Base-by-base conservation (phyloP, 2,888 invertebrate species). In the Seladonia tumulorum region DNA sequence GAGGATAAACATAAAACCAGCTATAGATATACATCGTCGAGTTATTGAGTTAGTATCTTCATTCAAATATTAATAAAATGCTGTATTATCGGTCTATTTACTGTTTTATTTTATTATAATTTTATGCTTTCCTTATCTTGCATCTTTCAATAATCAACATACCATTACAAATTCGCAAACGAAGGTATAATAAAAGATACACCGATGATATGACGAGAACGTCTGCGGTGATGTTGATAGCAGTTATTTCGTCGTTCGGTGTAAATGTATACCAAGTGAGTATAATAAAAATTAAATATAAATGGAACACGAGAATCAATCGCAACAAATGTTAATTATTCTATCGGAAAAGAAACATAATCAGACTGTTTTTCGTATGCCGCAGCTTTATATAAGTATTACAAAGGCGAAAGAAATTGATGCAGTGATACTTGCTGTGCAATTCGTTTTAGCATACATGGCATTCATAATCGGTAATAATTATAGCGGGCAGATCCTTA, bases 41-140 rank as follows among this genome's bases (percentile, higher is more conserved):
- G 39, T 60, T 18, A 70, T 71, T 5, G 18, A 49, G 81, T 81
- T 76, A 25, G 72, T 81, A 76, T 45, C 22, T 39, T 35, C 10
- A 22, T 63, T 14, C 29, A 25, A 22, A 5, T 57, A 18, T 22
- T 45, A 39, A 18, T 42, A 4, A 35, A 35, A 12, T 45, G 7
- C 18, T 42, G 10, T 12, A 49, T 49, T 22, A 22, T 49, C 22
- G 49, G 7, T 49, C 22, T 18, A 49, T n/a, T n/a, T n/a, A n/a
- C n/a, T n/a, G n/a, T n/a, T n/a, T n/a, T n/a, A n/a, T 49, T 22
- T 53, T 53, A 53, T 53, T 22, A 22, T 22, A 53, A 53, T 22
- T 22, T 7, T 22, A 47, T 47, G 5, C 18, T 22, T 53, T 22
- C 7, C 8, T 2, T 53, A 53, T 18, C 0, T 16, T 18, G 5